phyloP scores from a whole-genome alignment of 1,140 invertebrate species.

The Anastrepha obliqua region DNA sequence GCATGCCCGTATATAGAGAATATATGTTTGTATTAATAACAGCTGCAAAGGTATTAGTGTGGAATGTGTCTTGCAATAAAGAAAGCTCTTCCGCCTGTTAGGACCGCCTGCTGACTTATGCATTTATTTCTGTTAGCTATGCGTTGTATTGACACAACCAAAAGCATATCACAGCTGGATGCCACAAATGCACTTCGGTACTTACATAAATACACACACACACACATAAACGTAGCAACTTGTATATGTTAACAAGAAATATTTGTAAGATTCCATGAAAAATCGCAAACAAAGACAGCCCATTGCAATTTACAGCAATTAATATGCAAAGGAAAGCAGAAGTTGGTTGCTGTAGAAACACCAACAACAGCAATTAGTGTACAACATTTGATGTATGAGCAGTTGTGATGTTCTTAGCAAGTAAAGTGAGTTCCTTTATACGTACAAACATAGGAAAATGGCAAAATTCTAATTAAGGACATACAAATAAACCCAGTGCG shows the following conservation, averaged over 20 bases:
- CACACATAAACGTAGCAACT: background rate
- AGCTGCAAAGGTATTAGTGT: no score
- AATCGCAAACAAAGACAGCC: background rate
- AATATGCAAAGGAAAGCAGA: background rate
- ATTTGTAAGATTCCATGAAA: background rate
- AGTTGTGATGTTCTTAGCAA: no score
- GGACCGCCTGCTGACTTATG: background rate
- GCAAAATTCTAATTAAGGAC: no score
- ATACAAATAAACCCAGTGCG: no score
- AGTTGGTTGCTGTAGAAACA: background rate
- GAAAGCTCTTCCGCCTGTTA: background rate
- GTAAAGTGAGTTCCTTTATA: no score
- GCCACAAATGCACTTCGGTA: background rate
- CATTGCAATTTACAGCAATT: background rate
- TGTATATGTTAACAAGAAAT: no score
- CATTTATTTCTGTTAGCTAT: background rate
- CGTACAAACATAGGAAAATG: no score
- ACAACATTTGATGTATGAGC: background rate
- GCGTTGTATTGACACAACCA: background rate
- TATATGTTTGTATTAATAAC: background rate
- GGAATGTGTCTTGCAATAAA: background rate
- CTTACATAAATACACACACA: background rate
- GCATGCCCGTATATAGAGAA: background rate
- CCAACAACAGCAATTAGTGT: background rate
- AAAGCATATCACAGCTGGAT: background rate